These are phyloP conservation scores for Aromia moschata DNA, from an alignment of 2,888 invertebrate species.

Conservation along the genomic window DNA sequence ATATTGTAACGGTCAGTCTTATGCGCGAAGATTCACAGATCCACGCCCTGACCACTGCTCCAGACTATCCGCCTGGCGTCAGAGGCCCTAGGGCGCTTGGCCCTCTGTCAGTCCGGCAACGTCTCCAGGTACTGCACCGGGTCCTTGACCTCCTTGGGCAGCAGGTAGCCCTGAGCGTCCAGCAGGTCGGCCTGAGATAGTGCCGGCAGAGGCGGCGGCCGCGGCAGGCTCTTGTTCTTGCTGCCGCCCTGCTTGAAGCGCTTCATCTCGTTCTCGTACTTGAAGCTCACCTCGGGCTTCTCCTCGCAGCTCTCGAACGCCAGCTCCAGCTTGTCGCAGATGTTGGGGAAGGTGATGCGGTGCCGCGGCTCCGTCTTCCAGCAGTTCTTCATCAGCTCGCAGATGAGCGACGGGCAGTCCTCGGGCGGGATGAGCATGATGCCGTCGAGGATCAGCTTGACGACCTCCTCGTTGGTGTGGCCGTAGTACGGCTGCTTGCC, in stretches of 20 bases:
- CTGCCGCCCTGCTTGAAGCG: slow-evolving; percentile 41
- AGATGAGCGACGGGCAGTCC: slow-evolving; percentile 77
- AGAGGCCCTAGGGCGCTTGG: not conserved
- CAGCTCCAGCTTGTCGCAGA: slow-evolving; percentile 72
- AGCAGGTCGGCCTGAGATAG: slow-evolving; percentile 64
- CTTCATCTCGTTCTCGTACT: slow-evolving; percentile 46
- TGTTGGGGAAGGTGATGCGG: slow-evolving; percentile 76
- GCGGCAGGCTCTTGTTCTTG: slow-evolving; percentile 59
- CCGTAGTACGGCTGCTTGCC: slow-evolving; percentile 95
- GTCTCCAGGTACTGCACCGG: slow-evolving; percentile 60
- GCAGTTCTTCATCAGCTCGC: slow-evolving; percentile 80
- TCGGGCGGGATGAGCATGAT: slow-evolving; percentile 83
- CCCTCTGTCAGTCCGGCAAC: slow-evolving; percentile 59
- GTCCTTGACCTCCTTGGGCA: slow-evolving; percentile 64
- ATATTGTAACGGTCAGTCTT: slow-evolving; percentile 20
- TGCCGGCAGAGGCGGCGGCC: slow-evolving; percentile 67
- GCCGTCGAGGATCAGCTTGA: slow-evolving; percentile 81
- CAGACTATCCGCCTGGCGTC: slow-evolving; percentile 11
- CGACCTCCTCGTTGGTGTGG: slow-evolving; percentile 86
- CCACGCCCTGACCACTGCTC: not conserved
- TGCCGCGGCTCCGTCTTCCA: slow-evolving; percentile 85
- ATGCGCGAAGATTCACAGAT: slow-evolving; percentile 9
- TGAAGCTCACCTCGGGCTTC: slow-evolving; percentile 31
- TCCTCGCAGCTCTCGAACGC: slow-evolving; percentile 47
- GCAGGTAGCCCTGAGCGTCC: slow-evolving; percentile 75